Conservation (phyloP, 2,113 vertebrate genomes). For the Amblyopsis rosae region DNA sequence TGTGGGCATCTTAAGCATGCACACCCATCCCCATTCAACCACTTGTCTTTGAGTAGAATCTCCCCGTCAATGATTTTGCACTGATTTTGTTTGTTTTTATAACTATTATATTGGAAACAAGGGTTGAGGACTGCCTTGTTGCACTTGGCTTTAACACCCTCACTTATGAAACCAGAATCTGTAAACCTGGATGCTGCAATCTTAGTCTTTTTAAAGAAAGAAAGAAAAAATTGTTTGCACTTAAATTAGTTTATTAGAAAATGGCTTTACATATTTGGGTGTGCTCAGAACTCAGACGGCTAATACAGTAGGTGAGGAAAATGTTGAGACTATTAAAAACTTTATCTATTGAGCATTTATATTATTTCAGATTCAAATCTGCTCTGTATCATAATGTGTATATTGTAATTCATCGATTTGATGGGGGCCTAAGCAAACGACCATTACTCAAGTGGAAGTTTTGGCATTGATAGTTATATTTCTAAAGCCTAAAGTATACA, state of each 20-base stretch:
- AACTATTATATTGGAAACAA: slow-evolving; percentile 71
- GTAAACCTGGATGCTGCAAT: slow-evolving; percentile 90
- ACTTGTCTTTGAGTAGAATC: slow-evolving; percentile 73
- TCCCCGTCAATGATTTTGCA: slow-evolving; percentile 85
- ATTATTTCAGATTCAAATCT: slow-evolving; percentile 84
- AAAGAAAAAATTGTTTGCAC: slow-evolving; percentile 85
- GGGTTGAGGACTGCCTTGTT: slow-evolving; percentile 77
- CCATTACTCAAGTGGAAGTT: slow-evolving; percentile 84
- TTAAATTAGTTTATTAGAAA: slow-evolving; percentile 88
- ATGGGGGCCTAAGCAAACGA: slow-evolving; percentile 77
- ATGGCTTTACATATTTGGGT: slow-evolving; percentile 81
- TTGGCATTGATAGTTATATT: slow-evolving; percentile 89
- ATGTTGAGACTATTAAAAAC: slow-evolving; percentile 75
- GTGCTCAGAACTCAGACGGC: slow-evolving; percentile 80
- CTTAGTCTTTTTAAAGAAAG: slow-evolving; percentile 77
- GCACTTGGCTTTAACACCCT: slow-evolving; percentile 80
- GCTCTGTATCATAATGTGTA: slow-evolving; percentile 88
- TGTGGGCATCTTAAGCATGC: slow-evolving; percentile 67
- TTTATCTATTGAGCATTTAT: slow-evolving; percentile 93
- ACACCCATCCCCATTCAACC: slow-evolving; percentile 66
- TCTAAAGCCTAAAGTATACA: slow-evolving; percentile 89
- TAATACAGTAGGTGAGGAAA: slow-evolving; percentile 78
- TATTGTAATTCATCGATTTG: slow-evolving; percentile 81
- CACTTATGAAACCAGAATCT: slow-evolving; percentile 82
- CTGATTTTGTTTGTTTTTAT: slow-evolving; percentile 82